Base-by-base conservation (phyloP, 2,888 invertebrate species). In the Pterostichus niger region DNA sequence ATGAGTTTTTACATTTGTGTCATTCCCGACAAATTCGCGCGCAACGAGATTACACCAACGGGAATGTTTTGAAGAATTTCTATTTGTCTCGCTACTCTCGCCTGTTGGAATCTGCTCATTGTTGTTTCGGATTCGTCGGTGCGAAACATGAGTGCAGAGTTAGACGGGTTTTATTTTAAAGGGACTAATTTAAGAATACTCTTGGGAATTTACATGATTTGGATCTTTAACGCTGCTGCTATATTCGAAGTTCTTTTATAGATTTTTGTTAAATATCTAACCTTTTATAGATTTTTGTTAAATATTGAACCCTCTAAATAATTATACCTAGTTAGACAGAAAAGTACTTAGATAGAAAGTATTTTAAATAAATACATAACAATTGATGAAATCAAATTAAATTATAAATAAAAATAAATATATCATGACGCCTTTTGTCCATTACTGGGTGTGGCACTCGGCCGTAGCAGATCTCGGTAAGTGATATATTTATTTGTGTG, bases 61-160 rank as follows among this genome's bases (percentile, higher is more conserved):
- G 52, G 24, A 52, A 75, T 75, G 75, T 52, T 75, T 75, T 75
- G 75, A 75, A 75, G 73, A 75, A 75, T 52, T 75, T 31, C 52
- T 75, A 75, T 75, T 49, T 75, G 52, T 44, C 71, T 64, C 33
- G 64, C 10, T 13, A 9, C 31, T 24, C 6, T 24, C 6, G 61
- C 6, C 31, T 1, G 9, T 1, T 61, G 61, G 61, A 61, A 61
- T 71, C n/a, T 10, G 40, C 68, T 71, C 68, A 71, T 71, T 71
- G 68, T 71, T 40, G 56, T 56, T 56, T 56, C 2, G 11, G 11
- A 56, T 56, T 40, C 17, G 17, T 13, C 44, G n/a, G 64, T 71
- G 68, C 40, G 44, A 17, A 17, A 10, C 68, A 44, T 44, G 68
- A 71, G 24, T 44, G 68, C 35, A 10, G 64, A 64, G 31, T 33